A percentile compares a stretch with the other conserved stretches of the same genome.
phyloP scores from a whole-genome alignment of 1,140 invertebrate genomes.

The Campoletis sonorensis region DNA sequence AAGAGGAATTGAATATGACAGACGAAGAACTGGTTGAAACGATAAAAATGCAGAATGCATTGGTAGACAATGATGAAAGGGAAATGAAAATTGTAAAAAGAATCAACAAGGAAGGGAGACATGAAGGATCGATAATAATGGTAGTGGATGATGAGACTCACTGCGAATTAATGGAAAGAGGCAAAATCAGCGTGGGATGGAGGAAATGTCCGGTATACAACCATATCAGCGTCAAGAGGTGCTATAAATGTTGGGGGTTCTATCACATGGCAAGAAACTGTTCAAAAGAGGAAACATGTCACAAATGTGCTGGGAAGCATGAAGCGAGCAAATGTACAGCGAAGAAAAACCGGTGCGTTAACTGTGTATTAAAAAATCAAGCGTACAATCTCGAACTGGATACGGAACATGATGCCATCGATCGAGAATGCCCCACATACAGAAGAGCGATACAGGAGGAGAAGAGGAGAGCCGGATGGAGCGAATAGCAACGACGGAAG shows the following conservation, averaged over 20 bases:
- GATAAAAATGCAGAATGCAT: no score
- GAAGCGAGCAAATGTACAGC: conserved; percentile 24
- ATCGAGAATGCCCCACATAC: conserved; percentile 29
- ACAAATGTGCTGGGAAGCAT: conserved; percentile 48
- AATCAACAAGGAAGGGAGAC: no score
- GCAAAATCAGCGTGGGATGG: no score
- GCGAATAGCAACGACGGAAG: conserved; percentile 15
- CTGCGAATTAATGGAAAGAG: no score
- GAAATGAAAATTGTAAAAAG: no score
- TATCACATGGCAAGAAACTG: conserved; percentile 46
- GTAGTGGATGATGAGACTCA: no score
- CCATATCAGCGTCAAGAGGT: conserved; percentile 21
- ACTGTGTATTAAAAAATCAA: conserved; percentile 44
- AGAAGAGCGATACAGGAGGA: conserved; percentile 6
- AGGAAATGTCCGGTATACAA: conserved; percentile 42
- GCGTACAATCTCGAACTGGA: conserved; percentile 11
- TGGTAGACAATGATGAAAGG: no score
- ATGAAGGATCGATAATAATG: no score
- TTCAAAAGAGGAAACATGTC: conserved; percentile 30
- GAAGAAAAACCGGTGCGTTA: conserved; percentile 37
- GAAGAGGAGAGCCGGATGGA: conserved; percentile 10
- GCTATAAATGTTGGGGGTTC: conserved; percentile 48
- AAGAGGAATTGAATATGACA: no score
- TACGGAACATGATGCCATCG: neutral
- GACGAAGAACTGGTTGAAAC: no score